Base-by-base conservation (phyloP, 2,113 vertebrate species). In the Gambusia affinis region DNA sequence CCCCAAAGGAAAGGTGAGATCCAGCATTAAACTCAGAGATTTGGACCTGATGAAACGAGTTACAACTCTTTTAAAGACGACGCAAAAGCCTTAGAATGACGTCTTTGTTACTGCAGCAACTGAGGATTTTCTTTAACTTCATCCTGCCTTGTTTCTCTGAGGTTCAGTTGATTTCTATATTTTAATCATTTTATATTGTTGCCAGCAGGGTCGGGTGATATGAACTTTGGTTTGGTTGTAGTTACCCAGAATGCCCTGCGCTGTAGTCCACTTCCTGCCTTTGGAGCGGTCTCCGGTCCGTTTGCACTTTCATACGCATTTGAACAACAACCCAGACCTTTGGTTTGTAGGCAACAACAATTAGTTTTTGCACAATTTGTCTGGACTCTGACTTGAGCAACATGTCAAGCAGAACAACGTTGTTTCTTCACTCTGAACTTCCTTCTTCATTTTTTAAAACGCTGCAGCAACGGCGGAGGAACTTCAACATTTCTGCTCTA, bases 1-100 rank as follows among this genome's bases (percentile, higher is more conserved):
- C 80, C 98, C 97, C 4, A 90, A 93, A 24, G 98, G 97, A 93
- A 98, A 99, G 97, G 98, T 98, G 94, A 90, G 44, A 0, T 12
- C 35, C 30, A 57, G 22, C 31, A 11, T 37, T 11, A 37, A 11
- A 37, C 35, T 11, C 35, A 37, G 35, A 37, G 35, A 35, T 35
- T 4, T 35, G 33, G 8, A 35, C 33, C 1, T 35, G 8, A 35
- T 11, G 35, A 35, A 10, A 35, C 2, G 35, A 37, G 35, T 37
- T 37, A 10, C 8, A 37, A 37, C 35, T 37, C 35, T 37, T 10
- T 37, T 37, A 37, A 37, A 37, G 35, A 11, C 2, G 35, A 37
- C 2, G 10, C 33, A 37, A 37, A 37, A 37, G 2, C 35, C 10
- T 37, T 37, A 37, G 35, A 11, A 3, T 37, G 35, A 37, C 12